Conservation (phyloP, 1,140 invertebrate genomes). For the Episyrphus balteatus region DNA sequence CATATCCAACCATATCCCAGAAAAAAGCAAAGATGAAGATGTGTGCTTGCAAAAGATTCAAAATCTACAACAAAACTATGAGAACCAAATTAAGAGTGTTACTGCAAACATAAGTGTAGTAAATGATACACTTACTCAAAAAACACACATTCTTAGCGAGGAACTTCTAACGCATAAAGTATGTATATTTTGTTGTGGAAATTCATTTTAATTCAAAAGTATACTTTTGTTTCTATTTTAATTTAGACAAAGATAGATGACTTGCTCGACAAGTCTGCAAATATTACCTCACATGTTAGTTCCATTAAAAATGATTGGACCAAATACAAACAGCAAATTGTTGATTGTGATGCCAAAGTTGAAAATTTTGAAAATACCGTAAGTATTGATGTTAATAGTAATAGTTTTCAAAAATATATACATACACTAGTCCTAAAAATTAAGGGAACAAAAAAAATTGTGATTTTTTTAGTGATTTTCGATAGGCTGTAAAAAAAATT, state of each 20-base stretch:
- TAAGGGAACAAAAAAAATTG: too few relatives aligned
- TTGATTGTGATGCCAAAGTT: conserved; percentile 15
- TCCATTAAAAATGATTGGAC: conserved; percentile 28
- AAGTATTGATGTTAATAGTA: too few relatives aligned
- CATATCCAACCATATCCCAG: not conserved
- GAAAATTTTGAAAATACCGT: conserved; percentile 23
- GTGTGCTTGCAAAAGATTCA: not conserved
- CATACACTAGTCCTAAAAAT: too few relatives aligned
- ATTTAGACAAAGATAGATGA: conserved; percentile 25
- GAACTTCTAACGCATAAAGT: conserved; percentile 25
- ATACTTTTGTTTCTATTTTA: not conserved
- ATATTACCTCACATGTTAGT: conserved; percentile 27
- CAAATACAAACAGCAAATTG: conserved; percentile 25
- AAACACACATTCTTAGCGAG: conserved; percentile 21
- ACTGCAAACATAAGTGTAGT: conserved; percentile 15
- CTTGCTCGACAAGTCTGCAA: conserved; percentile 24
- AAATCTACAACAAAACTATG: not conserved
- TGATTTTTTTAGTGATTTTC: too few relatives aligned
- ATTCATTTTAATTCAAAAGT: not conserved
- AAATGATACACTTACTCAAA: conserved; percentile 26
- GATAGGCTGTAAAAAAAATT: too few relatives aligned
- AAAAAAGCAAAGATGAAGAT: not conserved
- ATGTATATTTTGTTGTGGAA: not conserved
- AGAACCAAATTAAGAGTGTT: not conserved
- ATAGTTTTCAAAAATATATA: too few relatives aligned